Percentiles rank a stretch among this genome's conserved stretches.
Conservation (phyloP, 1,140 invertebrate species). For the Drosophila miranda region DNA sequence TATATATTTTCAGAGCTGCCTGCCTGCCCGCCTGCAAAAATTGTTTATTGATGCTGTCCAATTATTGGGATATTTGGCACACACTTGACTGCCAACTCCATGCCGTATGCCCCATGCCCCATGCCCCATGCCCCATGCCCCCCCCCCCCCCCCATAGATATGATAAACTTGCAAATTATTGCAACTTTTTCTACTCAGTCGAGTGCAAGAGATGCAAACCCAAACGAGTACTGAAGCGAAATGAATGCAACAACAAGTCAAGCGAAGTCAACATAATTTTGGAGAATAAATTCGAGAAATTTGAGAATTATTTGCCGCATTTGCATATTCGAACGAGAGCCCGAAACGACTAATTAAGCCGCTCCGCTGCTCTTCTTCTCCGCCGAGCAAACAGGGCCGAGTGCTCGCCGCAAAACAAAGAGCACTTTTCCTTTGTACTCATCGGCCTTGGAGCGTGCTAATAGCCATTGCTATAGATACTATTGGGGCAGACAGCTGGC, state of each 20-base stretch:
- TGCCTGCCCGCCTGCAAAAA: constrained; percentile 7
- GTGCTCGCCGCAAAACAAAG: constrained; percentile 20
- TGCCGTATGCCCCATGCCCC: too few species aligned
- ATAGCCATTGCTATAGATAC: constrained; percentile 23
- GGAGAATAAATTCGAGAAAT: constrained; percentile 33
- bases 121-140: too few species aligned
- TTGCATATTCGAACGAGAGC: neutral
- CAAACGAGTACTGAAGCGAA: too few species aligned
- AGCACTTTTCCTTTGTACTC: constrained; percentile 32
- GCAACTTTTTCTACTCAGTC: constrained; percentile 9
- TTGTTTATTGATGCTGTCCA: constrained; percentile 62
- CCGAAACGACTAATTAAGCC: constrained; percentile 46
- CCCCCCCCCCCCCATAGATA: neutral
- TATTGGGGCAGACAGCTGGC: neutral
- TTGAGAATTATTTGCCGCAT: constrained; percentile 18
- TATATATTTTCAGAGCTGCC: constrained; percentile 24
- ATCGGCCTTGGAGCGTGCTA: constrained; percentile 46
- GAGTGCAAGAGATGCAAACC: constrained; percentile 15
- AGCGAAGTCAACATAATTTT: constrained; percentile 20
- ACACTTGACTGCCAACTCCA: constrained; percentile 37
- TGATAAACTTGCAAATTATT: constrained; percentile 21
- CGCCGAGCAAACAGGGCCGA: constrained; percentile 14
- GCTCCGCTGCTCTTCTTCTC: neutral
- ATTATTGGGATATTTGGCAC: constrained; percentile 55
- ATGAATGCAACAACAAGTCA: neutral